Percentiles rank a stretch among this genome's conserved stretches.
Conservation (phyloP, 2,797 vertebrate genomes). For the Enteromius anoplus region DNA sequence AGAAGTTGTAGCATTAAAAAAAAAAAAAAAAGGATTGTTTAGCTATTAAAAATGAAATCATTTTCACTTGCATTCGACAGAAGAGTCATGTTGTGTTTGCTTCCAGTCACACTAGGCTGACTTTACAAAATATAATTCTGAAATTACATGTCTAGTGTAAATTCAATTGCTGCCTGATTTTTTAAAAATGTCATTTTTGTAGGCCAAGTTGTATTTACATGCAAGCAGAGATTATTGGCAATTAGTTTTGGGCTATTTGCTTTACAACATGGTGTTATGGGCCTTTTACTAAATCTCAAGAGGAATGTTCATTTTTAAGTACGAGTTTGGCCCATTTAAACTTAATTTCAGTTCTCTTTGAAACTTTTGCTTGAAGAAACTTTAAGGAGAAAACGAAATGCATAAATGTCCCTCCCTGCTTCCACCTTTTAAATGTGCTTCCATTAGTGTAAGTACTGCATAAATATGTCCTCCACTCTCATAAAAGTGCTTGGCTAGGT, state of each 20-base stretch:
- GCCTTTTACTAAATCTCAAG: conserved; percentile 30
- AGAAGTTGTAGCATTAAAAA: neutral
- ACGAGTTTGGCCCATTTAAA: conserved; percentile 51
- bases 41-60: neutral
- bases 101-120: neutral
- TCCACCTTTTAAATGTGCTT: conserved; percentile 61
- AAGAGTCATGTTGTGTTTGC: neutral
- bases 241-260: neutral
- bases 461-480: conserved; percentile 63
- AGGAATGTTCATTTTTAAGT: conserved; percentile 37
- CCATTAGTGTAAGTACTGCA: conserved; percentile 64
- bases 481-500: conserved; percentile 61
- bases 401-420: conserved; percentile 58
- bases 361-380: conserved; percentile 41
- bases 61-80: neutral
- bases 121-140: neutral
- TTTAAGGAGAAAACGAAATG: conserved; percentile 52
- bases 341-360: conserved; percentile 38
- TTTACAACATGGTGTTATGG: conserved; percentile 6
- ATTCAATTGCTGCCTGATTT: neutral
- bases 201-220: neutral
- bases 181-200: neutral
- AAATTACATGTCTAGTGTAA: neutral
- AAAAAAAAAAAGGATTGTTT: neutral
- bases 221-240: neutral